These are phyloP conservation scores for Eulithis testata DNA, from an alignment of 2,888 invertebrate genomes.

Conservation along the genomic window DNA sequence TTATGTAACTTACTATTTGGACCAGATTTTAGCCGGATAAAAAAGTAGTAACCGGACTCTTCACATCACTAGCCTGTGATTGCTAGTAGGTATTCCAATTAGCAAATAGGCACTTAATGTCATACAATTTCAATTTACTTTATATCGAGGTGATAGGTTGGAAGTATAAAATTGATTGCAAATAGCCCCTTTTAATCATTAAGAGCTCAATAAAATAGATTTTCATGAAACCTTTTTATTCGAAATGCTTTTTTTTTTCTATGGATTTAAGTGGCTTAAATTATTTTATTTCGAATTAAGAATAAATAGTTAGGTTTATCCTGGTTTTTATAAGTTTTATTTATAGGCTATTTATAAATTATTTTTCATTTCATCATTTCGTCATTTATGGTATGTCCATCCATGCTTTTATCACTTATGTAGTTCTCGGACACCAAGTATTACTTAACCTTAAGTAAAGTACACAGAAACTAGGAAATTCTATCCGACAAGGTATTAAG, in stretches of 20 bases:
- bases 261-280: no score
- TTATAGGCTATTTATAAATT: no score
- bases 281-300: no score
- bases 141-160: constrained; percentile 26
- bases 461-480: constrained; percentile 5
- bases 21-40: not conserved
- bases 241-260: not conserved
- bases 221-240: constrained; percentile 7
- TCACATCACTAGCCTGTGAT: constrained; percentile 15
- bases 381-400: no score
- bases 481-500: constrained; percentile 14
- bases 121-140: constrained; percentile 31
- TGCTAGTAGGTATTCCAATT: constrained; percentile 24
- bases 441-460: no score
- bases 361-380: no score
- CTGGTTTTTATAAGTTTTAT: no score
- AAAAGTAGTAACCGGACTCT: no score
- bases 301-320: no score
- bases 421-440: no score
- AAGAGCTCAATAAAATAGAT: not conserved
- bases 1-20: no score
- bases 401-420: no score
- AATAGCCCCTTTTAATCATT: constrained; percentile 27
- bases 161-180: constrained; percentile 27
- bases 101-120: constrained; percentile 32